Percentiles rank a stretch among this genome's conserved stretches.
phyloP scores from a whole-genome alignment of 2,888 invertebrate species.

The Diaphora mendica region DNA sequence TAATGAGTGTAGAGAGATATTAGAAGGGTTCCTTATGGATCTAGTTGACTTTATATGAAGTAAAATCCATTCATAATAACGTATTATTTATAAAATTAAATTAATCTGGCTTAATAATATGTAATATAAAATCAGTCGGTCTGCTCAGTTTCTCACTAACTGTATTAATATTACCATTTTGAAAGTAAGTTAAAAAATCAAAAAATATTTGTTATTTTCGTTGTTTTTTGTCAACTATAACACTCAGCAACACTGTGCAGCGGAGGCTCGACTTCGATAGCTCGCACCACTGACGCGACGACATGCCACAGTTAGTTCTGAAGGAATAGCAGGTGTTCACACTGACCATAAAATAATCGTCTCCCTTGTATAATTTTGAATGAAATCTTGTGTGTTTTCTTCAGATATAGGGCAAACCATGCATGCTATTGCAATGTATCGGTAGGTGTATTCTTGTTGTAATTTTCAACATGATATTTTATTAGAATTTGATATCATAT shows the following conservation, averaged over 20 bases:
- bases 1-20: too few species aligned
- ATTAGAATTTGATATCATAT: too few species aligned
- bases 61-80: too few species aligned
- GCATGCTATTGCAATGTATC: too few species aligned
- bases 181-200: too few species aligned
- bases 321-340: background rate
- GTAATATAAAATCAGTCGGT: background rate
- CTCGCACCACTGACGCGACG: background rate
- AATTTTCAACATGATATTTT: background rate
- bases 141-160: too few species aligned
- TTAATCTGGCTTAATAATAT: background rate
- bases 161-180: background rate
- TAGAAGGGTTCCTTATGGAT: background rate
- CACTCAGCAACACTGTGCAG: conserved; percentile 49
- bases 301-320: background rate
- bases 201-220: background rate
- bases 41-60: background rate
- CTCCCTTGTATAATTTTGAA: background rate
- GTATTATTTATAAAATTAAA: background rate
- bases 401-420: too few species aligned
- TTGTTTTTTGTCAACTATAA: background rate
- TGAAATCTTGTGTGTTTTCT: background rate
- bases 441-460: background rate
- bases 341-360: background rate
- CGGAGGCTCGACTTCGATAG: conserved; percentile 58